Conservation (phyloP, 2,113 vertebrate species). For the Trematomus loennbergii region DNA sequence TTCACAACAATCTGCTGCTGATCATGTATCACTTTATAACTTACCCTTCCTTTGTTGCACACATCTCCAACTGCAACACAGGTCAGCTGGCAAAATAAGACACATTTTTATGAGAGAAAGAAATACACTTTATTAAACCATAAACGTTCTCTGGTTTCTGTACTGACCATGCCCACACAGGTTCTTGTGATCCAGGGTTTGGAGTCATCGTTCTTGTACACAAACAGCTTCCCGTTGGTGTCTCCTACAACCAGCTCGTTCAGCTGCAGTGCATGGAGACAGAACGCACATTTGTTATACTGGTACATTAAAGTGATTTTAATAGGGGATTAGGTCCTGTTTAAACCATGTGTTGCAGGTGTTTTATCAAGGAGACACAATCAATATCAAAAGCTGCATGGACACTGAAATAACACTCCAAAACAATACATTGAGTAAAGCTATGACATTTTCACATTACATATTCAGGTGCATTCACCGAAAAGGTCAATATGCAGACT, state of each 20-base stretch:
- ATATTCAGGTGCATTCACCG: background rate
- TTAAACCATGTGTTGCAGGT: background rate
- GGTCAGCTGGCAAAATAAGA: conserved; percentile 88
- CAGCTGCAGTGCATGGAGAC: conserved; percentile 78
- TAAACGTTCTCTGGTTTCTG: background rate
- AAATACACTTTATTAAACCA: rapidly evolving
- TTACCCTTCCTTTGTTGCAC: conserved; percentile 96
- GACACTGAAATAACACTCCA: background rate
- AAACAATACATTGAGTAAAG: background rate
- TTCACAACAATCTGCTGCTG: background rate
- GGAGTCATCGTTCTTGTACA: conserved; percentile 95
- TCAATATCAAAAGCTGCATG: background rate
- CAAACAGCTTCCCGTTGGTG: conserved; percentile 90
- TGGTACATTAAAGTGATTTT: background rate
- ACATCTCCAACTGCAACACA: conserved; percentile 95
- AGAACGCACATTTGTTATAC: background rate
- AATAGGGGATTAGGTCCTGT: background rate
- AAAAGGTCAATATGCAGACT: background rate
- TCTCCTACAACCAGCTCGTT: conserved; percentile 98
- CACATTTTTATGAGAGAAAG: background rate
- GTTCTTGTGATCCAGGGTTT: conserved; percentile 91
- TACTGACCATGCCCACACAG: conserved; percentile 94
- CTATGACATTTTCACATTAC: background rate
- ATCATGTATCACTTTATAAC: background rate
- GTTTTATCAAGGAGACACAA: background rate